Evolutionary conservation across 2,888 invertebrate species (phyloP).

Genomic region (Marasmarcha lunaedactyla): DNA sequence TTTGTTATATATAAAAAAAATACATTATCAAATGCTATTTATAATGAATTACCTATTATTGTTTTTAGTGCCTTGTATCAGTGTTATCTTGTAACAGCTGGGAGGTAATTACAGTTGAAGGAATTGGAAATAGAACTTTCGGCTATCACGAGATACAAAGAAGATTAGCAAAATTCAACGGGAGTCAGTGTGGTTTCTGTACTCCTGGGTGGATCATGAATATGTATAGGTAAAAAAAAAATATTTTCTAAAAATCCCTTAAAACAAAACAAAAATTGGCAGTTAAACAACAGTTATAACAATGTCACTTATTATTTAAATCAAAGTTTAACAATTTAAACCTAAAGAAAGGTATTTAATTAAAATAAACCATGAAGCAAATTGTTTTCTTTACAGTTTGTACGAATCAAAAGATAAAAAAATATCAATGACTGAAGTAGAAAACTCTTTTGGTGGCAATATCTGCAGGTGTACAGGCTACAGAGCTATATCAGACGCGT

Average conservation of each 20-base stretch:
- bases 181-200: conserved; percentile 82
- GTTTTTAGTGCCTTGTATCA: conserved; percentile 72
- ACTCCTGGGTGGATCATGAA: conserved; percentile 84
- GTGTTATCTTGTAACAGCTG: conserved; percentile 74
- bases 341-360: no score
- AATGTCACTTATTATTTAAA: neutral
- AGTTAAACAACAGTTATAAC: neutral
- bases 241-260: neutral
- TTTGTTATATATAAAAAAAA: no score
- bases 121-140: conserved; percentile 72
- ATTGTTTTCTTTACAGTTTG: conserved; percentile 34
- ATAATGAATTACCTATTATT: no score
- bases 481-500: conserved; percentile 81
- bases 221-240: conserved; percentile 71
- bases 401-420: conserved; percentile 54
- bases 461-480: conserved; percentile 87
- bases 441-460: conserved; percentile 82
- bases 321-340: no score
- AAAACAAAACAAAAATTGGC: neutral
- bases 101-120: conserved; percentile 79
- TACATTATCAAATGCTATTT: no score
- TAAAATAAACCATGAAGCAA: no score
- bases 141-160: conserved; percentile 80
- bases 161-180: conserved; percentile 74
- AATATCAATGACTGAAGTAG: conserved; percentile 74